Evolutionary conservation across 64 coral and sea anemone species (phyloP).

Genomic region (Hydrozoanthus tunicans): DNA sequence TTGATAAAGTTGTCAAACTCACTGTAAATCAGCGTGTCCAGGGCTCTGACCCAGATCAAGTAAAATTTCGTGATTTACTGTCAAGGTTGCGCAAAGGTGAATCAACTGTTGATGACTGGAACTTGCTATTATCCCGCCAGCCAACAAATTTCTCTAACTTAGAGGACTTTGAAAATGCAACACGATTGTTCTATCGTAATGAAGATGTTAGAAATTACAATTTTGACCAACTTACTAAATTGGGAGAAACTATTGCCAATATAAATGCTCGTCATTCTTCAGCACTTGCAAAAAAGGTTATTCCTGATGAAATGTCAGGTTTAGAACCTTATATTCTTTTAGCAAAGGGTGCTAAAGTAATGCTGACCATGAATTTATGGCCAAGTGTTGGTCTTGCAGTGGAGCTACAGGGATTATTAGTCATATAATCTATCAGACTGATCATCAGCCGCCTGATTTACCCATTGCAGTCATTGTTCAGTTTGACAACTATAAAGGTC

Average conservation of each 20-base stretch:
- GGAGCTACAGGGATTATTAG: conserved; percentile 40
- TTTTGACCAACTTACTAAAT: too few relatives aligned
- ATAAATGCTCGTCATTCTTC: too few relatives aligned
- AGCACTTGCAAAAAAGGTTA: too few relatives aligned
- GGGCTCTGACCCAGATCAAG: conserved; percentile 46
- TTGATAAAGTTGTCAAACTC: not conserved
- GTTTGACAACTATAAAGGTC: conserved; percentile 42
- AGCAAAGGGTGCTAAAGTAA: too few relatives aligned
- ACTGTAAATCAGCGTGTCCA: conserved; percentile 45
- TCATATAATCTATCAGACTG: conserved; percentile 47
- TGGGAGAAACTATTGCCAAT: too few relatives aligned
- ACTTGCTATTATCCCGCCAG: conserved; percentile 43
- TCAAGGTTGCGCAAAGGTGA: conserved; percentile 31
- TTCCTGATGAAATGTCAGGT: too few relatives aligned
- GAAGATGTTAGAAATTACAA: too few relatives aligned
- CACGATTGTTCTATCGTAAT: conserved; percentile 49
- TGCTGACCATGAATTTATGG: too few relatives aligned
- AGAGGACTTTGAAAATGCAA: conserved; percentile 43
- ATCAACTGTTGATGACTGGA: conserved; percentile 53
- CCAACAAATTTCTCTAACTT: conserved; percentile 34
- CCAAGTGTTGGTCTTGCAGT: too few relatives aligned
- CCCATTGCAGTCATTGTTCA: conserved; percentile 51
- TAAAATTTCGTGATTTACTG: conserved; percentile 38
- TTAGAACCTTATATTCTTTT: too few relatives aligned
- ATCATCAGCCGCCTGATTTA: conserved; percentile 47